Conservation (phyloP, 1,140 invertebrate species). For the Cataglyphis hispanica region DNA sequence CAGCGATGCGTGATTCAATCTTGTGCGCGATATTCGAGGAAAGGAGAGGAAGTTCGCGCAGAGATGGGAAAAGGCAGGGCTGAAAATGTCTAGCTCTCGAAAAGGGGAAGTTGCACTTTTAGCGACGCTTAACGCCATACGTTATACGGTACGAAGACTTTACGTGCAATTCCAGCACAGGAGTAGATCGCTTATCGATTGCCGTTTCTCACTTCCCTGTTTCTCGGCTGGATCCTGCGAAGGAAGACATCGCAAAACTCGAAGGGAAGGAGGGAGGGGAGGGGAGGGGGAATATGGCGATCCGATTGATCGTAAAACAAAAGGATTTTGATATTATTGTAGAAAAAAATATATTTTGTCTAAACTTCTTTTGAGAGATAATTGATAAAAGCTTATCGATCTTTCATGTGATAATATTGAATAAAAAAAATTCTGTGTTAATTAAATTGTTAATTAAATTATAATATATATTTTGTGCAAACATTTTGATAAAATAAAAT, state of each 20-base stretch:
- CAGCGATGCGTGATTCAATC: slow-evolving; percentile 48
- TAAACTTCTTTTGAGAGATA: slow-evolving; percentile 25
- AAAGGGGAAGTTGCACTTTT: slow-evolving; percentile 54
- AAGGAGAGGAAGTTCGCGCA: background rate
- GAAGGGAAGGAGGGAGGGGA: too few species aligned
- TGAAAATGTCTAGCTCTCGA: slow-evolving; percentile 37
- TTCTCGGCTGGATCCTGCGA: slow-evolving; percentile 21
- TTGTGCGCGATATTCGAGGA: slow-evolving; percentile 40
- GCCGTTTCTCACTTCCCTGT: slow-evolving; percentile 21
- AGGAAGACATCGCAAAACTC: slow-evolving; percentile 1
- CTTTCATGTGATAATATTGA: background rate
- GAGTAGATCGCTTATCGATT: slow-evolving; percentile 66
- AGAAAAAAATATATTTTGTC: slow-evolving; percentile 2
- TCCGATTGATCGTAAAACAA: slow-evolving; percentile 42
- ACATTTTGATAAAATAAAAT: background rate
- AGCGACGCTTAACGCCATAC: slow-evolving; percentile 47
- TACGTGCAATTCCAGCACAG: slow-evolving; percentile 29
- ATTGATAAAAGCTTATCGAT: slow-evolving; percentile 17
- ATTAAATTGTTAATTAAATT: slow-evolving; percentile 33
- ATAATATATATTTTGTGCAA: background rate
- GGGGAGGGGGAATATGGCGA: slow-evolving; percentile 5
- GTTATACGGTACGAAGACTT: slow-evolving; percentile 49
- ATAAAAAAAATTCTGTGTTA: slow-evolving; percentile 20
- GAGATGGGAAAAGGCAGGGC: background rate
- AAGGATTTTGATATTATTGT: slow-evolving; percentile 16